Percentiles rank a stretch among this genome's conserved stretches.
Conservation (phyloP, 2,888 invertebrate genomes). For the Seira ritae region DNA sequence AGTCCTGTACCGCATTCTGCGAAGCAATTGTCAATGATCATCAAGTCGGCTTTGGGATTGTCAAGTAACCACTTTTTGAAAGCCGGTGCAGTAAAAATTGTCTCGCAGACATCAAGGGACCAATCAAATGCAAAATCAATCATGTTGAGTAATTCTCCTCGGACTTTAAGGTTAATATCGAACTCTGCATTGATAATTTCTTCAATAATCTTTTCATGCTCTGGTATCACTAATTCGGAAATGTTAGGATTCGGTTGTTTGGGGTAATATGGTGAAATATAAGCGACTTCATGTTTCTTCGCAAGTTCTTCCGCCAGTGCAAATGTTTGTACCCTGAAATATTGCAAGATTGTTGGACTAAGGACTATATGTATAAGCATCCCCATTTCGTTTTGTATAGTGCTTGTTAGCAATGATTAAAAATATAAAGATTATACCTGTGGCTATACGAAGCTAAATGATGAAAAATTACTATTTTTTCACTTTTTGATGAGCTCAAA, state of each 20-base stretch:
- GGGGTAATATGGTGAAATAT: not conserved
- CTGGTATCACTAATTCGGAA: not conserved
- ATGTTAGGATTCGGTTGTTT: conserved; percentile 7
- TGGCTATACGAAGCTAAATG: too few species aligned
- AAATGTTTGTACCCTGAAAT: not conserved
- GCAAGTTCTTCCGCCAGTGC: not conserved
- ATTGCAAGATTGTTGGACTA: too few species aligned
- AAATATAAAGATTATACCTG: too few species aligned
- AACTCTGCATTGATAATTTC: too few species aligned
- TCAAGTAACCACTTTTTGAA: not conserved
- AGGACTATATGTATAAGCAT: too few species aligned
- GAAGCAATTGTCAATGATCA: conserved; percentile 56
- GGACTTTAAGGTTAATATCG: not conserved
- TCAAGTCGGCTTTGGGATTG: conserved; percentile 39
- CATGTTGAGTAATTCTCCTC: too few species aligned
- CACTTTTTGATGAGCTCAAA: too few species aligned
- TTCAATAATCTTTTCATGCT: too few species aligned
- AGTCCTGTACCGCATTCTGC: conserved; percentile 60
- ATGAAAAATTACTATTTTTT: too few species aligned
- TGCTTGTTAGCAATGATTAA: too few species aligned
- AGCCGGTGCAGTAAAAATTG: not conserved
- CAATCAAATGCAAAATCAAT: conserved; percentile 26
- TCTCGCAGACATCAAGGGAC: not conserved
- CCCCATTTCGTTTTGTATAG: too few species aligned
- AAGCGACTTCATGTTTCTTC: not conserved